A percentile compares a stretch with the other conserved stretches of the same genome.
phyloP scores from a whole-genome alignment of 2,888 invertebrate genomes.

The Podotricha telesiphe region DNA sequence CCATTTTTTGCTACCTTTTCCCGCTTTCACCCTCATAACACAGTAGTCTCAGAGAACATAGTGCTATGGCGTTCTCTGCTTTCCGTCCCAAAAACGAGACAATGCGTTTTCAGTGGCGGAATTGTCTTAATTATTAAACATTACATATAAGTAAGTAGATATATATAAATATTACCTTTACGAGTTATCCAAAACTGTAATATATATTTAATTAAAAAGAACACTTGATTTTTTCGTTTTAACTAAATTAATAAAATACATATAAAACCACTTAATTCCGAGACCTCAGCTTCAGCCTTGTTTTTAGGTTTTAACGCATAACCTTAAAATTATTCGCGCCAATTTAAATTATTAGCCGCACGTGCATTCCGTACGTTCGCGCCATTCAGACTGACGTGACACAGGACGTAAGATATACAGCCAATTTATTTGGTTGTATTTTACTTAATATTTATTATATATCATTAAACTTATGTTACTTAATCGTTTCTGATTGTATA shows the following conservation, averaged over 20 bases:
- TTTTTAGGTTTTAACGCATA: conserved; percentile 17
- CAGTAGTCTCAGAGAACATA: no score
- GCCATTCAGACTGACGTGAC: conserved; percentile 31
- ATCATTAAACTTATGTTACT: no score
- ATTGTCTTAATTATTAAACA: no score
- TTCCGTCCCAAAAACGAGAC: no score
- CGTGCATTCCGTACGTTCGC: conserved; percentile 31
- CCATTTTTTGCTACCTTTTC: no score
- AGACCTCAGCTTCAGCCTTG: conserved; percentile 20
- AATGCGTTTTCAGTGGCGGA: no score
- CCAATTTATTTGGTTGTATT: neutral
- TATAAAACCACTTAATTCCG: conserved; percentile 6
- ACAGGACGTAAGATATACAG: conserved; percentile 14
- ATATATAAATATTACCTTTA: neutral
- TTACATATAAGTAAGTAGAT: no score
- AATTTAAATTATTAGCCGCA: conserved; percentile 21
- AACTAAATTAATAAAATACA: neutral
- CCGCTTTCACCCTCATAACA: no score
- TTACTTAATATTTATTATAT: neutral
- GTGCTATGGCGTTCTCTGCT: no score
- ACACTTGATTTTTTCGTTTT: neutral
- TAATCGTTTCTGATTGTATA: neutral
- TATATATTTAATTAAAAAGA: no score
- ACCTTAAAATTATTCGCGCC: conserved; percentile 28
- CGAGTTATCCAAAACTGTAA: neutral